A percentile compares a stretch with the other conserved stretches of the same genome.
These are phyloP conservation scores for Venusia cambrica DNA, from an alignment of 2,888 invertebrate genomes.

Conservation along the genomic window DNA sequence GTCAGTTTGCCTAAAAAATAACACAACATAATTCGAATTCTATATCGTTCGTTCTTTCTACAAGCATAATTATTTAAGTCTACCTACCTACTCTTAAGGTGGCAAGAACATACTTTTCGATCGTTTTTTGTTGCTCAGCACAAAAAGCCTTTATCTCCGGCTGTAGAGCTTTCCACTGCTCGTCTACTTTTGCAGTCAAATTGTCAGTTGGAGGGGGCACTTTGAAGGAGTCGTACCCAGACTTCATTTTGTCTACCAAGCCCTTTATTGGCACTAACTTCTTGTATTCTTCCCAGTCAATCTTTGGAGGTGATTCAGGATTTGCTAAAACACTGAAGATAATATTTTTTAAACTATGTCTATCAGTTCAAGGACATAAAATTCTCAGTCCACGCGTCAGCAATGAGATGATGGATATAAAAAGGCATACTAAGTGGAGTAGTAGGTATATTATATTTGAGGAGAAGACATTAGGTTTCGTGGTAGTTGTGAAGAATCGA, in stretches of 20 bases:
- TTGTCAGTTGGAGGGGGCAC: conserved; percentile 60
- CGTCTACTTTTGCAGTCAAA: conserved; percentile 47
- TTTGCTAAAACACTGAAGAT: conserved; percentile 47
- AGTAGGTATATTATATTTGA: too few species aligned
- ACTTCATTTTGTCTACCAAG: conserved; percentile 58
- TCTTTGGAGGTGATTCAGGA: conserved; percentile 57
- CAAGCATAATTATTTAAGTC: too few species aligned
- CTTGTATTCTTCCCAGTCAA: conserved; percentile 61
- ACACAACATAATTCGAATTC: too few species aligned
- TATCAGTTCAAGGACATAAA: too few species aligned
- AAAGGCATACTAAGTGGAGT: too few species aligned
- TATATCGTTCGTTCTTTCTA: neutral
- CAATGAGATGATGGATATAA: too few species aligned
- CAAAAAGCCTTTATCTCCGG: conserved; percentile 49
- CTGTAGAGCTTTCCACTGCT: conserved; percentile 56
- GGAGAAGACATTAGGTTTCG: too few species aligned
- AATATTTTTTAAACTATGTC: conserved; percentile 1
- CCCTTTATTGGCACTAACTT: conserved; percentile 50
- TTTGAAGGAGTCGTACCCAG: conserved; percentile 44
- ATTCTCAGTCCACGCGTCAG: too few species aligned
- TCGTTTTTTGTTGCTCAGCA: conserved; percentile 43
- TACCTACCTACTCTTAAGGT: too few species aligned
- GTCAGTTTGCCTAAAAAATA: too few species aligned
- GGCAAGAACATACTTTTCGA: conserved; percentile 52
- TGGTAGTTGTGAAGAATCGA: too few species aligned